A percentile compares a stretch with the other conserved stretches of the same genome.
phyloP scores from a whole-genome alignment of 64 coral and sea anemone species.

The Cladopsammia gracilis region DNA sequence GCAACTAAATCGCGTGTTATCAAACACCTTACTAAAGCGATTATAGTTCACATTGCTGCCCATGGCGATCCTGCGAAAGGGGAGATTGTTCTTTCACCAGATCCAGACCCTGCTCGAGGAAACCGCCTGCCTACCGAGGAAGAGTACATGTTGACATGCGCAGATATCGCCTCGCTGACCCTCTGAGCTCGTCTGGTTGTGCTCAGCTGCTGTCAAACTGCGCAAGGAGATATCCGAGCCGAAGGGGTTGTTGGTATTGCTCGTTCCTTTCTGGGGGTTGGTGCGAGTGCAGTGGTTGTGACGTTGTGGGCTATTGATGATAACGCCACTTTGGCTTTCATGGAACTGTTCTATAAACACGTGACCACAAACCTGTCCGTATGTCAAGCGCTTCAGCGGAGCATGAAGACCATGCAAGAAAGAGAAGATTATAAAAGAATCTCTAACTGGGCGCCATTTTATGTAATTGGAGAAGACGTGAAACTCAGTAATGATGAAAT shows the following conservation, averaged over 20 bases:
- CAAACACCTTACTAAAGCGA: not conserved
- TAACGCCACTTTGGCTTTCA: slow-evolving; percentile 17
- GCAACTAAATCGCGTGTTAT: slow-evolving; percentile 17
- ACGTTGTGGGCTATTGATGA: slow-evolving; percentile 25
- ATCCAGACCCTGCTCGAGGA: not conserved
- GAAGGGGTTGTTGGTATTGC: slow-evolving; percentile 28
- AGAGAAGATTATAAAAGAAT: slow-evolving; percentile 29
- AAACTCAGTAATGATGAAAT: not conserved
- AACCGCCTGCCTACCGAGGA: slow-evolving; percentile 6
- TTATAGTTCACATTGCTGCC: slow-evolving; percentile 33
- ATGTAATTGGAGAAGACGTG: slow-evolving; percentile 20
- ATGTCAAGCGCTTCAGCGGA: slow-evolving; percentile 2
- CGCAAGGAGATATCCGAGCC: slow-evolving; percentile 1
- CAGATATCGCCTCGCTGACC: not conserved
- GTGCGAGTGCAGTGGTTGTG: slow-evolving; percentile 44
- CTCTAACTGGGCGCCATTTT: slow-evolving; percentile 30
- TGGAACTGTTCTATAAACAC: slow-evolving; percentile 31
- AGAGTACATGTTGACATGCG: slow-evolving; percentile 34
- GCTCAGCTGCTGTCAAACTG: slow-evolving; percentile 32
- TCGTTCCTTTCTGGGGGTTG: slow-evolving; percentile 19
- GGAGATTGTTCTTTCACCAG: slow-evolving; percentile 26
- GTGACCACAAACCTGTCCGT: not conserved
- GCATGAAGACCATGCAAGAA: not conserved
- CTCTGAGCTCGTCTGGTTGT: slow-evolving; percentile 31
- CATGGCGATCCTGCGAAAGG: slow-evolving; percentile 2